Evolutionary conservation across 2,797 vertebrate species (phyloP).

Genomic region (Acipenser oxyrinchus): DNA sequence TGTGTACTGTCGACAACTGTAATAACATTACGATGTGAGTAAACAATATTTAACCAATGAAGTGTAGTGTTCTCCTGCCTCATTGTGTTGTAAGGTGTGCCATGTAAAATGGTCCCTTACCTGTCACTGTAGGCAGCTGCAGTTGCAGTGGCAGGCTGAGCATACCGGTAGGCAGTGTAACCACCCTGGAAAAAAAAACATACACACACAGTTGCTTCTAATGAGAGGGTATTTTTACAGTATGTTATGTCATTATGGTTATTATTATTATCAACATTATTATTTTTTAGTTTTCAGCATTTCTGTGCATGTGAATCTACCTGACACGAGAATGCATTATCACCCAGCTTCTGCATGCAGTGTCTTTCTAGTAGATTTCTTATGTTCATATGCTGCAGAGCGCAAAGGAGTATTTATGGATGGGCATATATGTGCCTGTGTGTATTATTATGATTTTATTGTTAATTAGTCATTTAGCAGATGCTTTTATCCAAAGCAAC

Average conservation of each 20-base stretch:
- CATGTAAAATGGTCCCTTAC: slow-evolving; percentile 55
- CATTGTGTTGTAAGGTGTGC: slow-evolving; percentile 16
- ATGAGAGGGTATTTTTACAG: no score
- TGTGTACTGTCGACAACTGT: slow-evolving; percentile 4
- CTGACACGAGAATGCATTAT: no score
- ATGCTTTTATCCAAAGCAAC: no score
- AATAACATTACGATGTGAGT: background rate
- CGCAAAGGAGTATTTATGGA: no score
- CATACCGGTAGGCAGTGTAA: slow-evolving; percentile 92
- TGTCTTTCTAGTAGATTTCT: no score
- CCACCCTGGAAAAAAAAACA: slow-evolving; percentile 68
- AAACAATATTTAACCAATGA: slow-evolving; percentile 2
- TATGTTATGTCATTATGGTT: no score
- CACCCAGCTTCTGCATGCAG: no score
- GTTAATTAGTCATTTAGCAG: no score
- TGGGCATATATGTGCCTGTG: no score
- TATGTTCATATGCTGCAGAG: no score
- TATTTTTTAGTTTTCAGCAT: background rate
- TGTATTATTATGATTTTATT: no score
- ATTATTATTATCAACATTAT: background rate
- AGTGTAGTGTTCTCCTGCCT: slow-evolving; percentile 15
- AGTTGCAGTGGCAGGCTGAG: slow-evolving; percentile 89
- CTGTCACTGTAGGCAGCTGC: slow-evolving; percentile 97
- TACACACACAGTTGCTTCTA: slow-evolving; percentile 21
- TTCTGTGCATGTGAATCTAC: background rate